Base-by-base conservation (phyloP, 2,113 vertebrate species). In the Odontesthes bonariensis region DNA sequence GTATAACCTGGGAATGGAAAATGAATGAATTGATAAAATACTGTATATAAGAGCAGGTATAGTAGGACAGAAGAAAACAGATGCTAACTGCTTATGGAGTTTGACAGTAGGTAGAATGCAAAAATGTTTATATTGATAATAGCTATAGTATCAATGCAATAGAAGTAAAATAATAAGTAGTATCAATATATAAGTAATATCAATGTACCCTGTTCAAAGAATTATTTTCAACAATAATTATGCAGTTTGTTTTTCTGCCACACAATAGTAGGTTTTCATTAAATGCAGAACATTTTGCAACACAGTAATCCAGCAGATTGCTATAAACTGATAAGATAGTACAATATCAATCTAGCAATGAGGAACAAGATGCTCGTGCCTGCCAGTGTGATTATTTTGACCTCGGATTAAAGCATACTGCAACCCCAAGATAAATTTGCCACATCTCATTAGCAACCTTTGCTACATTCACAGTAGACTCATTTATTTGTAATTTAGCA, bases 281-380 rank as follows among this genome's bases (percentile, higher is more conserved):
- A 10, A 57, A 69, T 31, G n/a, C 35, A 67, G 42, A 20, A 42
- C 13, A 67, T 67, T 54, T 35, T 53, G 8, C 23, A 31, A 32
- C 17, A n/a, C 10, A 44, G 23, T 46, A 42, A 56, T 56, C 38
- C 38, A 46, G 52, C 23, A 57, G 27, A 44, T 22, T 42, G 9
- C 52, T 55, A 57, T 69, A 57, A 57, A 57, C 53, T 69, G 55
- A 46, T 57, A 56, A 9, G 66, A 31, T 46, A 33, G 19, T 46
- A 32, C 19, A 57, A n/a, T 46, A 69, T 46, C 31, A 53, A 69
- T 46, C 23, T 1, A 44, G 19, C 17, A 32, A 32, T 32, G 53
- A 32, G 17, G 42, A 20, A 38, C 20, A 23, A 23, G 47, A 14
- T 33, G 16, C 53, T 67, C 3, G 9, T 4, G 22, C 16, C 38